Percentiles rank a stretch among this genome's conserved stretches.
Evolutionary conservation across 2,888 invertebrate genomes (phyloP).

Genomic region (Nesidiocoris tenuis): DNA sequence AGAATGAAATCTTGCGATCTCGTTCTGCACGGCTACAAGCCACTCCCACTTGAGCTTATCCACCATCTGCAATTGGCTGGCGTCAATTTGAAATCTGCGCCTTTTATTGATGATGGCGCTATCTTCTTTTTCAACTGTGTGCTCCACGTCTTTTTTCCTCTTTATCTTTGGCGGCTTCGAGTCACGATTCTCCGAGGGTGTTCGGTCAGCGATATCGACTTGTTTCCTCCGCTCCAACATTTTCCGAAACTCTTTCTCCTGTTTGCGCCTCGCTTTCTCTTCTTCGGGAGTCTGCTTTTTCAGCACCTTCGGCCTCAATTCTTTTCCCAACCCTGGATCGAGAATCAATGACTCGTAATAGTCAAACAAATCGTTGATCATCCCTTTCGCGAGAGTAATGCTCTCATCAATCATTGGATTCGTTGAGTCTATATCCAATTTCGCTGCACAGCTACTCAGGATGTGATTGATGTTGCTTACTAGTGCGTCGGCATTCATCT

Average conservation of each 20-base stretch:
- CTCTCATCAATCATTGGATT: not conserved
- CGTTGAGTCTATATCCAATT: slow-evolving; percentile 12
- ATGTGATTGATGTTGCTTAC: slow-evolving; percentile 1
- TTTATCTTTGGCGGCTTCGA: slow-evolving; percentile 17
- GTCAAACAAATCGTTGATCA: slow-evolving; percentile 10
- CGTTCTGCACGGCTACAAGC: slow-evolving; percentile 32
- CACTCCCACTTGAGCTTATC: slow-evolving; percentile 41
- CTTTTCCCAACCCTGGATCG: slow-evolving; percentile 16
- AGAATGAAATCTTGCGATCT: slow-evolving; percentile 21
- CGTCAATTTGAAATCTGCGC: slow-evolving; percentile 19
- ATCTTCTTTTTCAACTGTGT: slow-evolving; percentile 5
- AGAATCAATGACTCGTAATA: slow-evolving; percentile 21
- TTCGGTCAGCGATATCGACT: not conserved
- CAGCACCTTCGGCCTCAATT: slow-evolving; percentile 22
- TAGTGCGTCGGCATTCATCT: no score
- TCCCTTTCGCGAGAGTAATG: not conserved
- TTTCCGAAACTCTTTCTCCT: slow-evolving; percentile 27
- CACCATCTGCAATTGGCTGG: slow-evolving; percentile 27
- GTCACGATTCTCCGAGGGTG: slow-evolving; percentile 12
- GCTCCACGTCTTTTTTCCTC: not conserved
- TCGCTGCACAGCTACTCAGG: not conserved
- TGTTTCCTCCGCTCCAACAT: slow-evolving; percentile 21
- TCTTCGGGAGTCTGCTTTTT: slow-evolving; percentile 28
- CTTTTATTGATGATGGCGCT: not conserved
- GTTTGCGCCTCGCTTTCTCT: slow-evolving; percentile 16